Evolutionary conservation across 2,797 vertebrate species (phyloP).

Genomic region (Novumbra hubbsi): DNA sequence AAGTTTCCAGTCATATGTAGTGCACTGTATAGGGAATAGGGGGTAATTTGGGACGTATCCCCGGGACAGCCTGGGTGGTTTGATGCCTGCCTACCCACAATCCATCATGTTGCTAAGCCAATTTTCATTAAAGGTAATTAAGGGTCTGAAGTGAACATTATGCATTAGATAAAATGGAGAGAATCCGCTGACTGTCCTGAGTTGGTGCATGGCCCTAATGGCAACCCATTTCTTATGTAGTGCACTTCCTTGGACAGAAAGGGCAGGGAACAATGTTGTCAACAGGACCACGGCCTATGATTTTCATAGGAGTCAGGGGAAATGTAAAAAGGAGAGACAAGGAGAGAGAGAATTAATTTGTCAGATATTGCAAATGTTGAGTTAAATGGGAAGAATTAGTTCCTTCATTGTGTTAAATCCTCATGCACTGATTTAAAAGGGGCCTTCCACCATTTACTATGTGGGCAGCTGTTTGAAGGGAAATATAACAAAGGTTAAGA

Average conservation of each 20-base stretch:
- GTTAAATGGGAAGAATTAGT: conserved; percentile 84
- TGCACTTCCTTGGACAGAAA: background rate
- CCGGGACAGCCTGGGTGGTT: conserved; percentile 87
- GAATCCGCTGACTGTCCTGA: conserved; percentile 84
- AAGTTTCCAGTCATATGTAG: background rate
- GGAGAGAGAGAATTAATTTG: conserved; percentile 86
- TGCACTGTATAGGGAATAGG: background rate
- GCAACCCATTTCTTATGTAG: background rate
- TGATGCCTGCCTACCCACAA: conserved; percentile 79
- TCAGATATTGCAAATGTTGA: conserved; percentile 87
- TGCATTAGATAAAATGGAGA: conserved; percentile 86
- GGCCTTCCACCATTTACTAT: conserved; percentile 73
- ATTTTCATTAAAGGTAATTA: conserved; percentile 96
- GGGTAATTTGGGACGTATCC: conserved; percentile 68
- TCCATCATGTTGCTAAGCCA: conserved; percentile 88
- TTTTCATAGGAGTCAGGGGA: conserved; percentile 7
- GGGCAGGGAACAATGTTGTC: background rate
- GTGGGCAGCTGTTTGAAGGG: conserved; percentile 72
- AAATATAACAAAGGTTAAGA: conserved; percentile 27
- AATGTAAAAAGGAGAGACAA: conserved; percentile 30
- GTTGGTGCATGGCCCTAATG: background rate
- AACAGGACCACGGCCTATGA: background rate
- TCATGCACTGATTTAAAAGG: conserved; percentile 82
- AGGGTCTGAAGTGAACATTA: conserved; percentile 92
- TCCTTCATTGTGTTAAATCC: conserved; percentile 86